These are phyloP conservation scores for Manacus vitellinus DNA, from an alignment of 2,113 vertebrate species.

Conservation along the genomic window DNA sequence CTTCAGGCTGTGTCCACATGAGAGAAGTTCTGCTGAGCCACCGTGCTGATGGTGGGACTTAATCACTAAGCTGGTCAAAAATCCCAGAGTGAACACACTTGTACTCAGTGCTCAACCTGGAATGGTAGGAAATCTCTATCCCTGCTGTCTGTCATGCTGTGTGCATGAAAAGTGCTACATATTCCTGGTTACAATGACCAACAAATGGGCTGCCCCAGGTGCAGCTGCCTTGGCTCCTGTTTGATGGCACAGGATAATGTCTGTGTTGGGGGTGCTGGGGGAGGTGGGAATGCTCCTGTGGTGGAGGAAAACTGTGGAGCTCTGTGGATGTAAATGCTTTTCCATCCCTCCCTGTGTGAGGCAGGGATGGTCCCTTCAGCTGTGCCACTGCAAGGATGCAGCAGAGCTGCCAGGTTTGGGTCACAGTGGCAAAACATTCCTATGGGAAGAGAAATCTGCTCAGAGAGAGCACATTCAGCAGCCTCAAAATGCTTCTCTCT, in stretches of 20 bases:
- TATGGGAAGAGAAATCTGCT: background rate
- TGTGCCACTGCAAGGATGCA: background rate
- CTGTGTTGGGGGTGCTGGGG: background rate
- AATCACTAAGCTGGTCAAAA: background rate
- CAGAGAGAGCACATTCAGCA: background rate
- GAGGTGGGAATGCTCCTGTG: background rate
- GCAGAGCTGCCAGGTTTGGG: background rate
- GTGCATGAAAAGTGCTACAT: background rate
- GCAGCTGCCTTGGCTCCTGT: background rate
- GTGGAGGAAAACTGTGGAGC: background rate
- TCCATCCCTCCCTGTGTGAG: background rate
- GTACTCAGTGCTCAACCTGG: background rate
- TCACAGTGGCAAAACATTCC: background rate
- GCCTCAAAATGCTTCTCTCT: background rate
- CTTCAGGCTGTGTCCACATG: background rate
- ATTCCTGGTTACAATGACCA: background rate
- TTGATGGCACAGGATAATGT: background rate
- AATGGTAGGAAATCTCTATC: accelerated
- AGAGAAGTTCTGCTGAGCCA: background rate
- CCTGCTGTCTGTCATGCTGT: background rate
- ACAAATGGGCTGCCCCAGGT: background rate
- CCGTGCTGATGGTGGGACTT: accelerated
- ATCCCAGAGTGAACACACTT: background rate
- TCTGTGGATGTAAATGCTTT: background rate
- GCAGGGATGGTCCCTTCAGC: background rate